Base-by-base conservation (phyloP, 2,797 vertebrate species). In the Gymnothorax reevesii region DNA sequence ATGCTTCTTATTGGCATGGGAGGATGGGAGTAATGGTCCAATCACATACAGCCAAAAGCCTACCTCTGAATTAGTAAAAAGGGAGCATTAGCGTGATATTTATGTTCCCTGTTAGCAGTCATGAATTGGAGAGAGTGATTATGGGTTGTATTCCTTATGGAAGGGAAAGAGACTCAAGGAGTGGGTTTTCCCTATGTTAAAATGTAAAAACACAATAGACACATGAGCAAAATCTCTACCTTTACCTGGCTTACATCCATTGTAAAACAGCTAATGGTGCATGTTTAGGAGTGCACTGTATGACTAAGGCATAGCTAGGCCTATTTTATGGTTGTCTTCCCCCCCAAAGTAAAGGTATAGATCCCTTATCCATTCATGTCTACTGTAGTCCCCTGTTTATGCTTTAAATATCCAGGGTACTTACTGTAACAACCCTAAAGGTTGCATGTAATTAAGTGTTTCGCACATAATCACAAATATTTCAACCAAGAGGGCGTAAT, bases 41-140 rank as follows among this genome's bases (percentile, higher is more conserved):
- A 84, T 52, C 0, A 33, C 27, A 60, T 59, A 85, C 84, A 88
- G 89, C 15, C 27, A 33, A 85, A 80, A 88, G 89, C 75, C 82
- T 55, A 84, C 85, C 89, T 89, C 57, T 92, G 89, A 92, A 93
- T 92, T 91, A 92, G 88, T 90, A 91, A 92, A 90, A 88, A 92
- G 89, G 90, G 88, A 86, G 86, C 88, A 84, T 90, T 91, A 89
- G 89, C 87, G 91, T 90, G 91, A 91, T 87, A 86, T 91, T 92
- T 85, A 88, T 89, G 89, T 82, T 88, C 88, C 83, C 91, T 90
- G 82, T 84, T 82, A 86, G 88, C 88, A 86, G 83, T 89, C 86
- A 85, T 92, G 90, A 93, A 91, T 94, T 86, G 86, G 90, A 87
- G 83, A 57, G 87, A 84, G 90, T 86, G 87, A 71, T 87, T 88